Percentiles rank a stretch among this genome's conserved stretches.
Conservation (phyloP, 2,888 invertebrate species). For the Drosophila pegasa region DNA sequence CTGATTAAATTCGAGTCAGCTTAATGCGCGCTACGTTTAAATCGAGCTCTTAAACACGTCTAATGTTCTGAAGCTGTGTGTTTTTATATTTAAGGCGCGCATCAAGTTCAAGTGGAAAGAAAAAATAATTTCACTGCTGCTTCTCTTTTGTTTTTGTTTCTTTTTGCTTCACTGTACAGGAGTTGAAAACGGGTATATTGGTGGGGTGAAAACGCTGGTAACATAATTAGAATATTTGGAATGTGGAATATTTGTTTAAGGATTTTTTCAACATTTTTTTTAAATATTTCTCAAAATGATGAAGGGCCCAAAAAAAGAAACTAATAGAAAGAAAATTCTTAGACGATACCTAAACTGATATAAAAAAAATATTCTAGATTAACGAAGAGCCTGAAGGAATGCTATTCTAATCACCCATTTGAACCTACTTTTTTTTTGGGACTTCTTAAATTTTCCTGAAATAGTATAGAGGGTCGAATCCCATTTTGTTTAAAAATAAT, state of each 20-base stretch:
- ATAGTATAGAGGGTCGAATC: too few species aligned
- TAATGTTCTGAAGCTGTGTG: slow-evolving; percentile 68
- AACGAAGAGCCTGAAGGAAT: too few species aligned
- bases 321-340: too few species aligned
- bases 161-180: not conserved
- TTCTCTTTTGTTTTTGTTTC: slow-evolving; percentile 7
- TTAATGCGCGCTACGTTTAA: slow-evolving; percentile 42
- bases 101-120: slow-evolving; percentile 37
- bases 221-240: not conserved
- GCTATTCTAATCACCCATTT: too few species aligned
- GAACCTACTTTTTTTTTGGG: too few species aligned
- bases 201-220: not conserved
- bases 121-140: slow-evolving; percentile 27
- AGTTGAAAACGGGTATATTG: not conserved
- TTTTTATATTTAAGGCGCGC: slow-evolving; percentile 75
- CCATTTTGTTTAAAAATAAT: too few species aligned
- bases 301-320: too few species aligned
- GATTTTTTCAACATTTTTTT: too few species aligned
- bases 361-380: too few species aligned
- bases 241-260: not conserved
- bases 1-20: not conserved
- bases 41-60: slow-evolving; percentile 72
- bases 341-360: too few species aligned
- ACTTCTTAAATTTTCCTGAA: too few species aligned
- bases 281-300: too few species aligned